Base-by-base conservation (phyloP, 2,113 vertebrate genomes). In the Pygoscelis antarcticus region DNA sequence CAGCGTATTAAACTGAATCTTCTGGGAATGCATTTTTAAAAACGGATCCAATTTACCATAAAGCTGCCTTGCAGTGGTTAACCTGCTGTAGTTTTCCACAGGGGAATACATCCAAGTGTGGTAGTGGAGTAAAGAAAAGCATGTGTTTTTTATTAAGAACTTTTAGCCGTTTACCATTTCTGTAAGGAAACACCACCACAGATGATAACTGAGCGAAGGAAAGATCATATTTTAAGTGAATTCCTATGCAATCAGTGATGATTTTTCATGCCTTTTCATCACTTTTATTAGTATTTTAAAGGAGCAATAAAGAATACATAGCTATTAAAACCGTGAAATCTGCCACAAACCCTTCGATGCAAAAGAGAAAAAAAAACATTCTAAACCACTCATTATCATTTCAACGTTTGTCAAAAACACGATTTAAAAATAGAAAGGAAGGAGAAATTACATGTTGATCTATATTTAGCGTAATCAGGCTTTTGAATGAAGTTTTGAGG, bases 131-230 rank as follows among this genome's bases (percentile, higher is more conserved):
- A 93, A 94, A 96, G 96, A 72, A 95, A 96, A 82, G 74, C 98
- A 98, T 97, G 92, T 98, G 98, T 90, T 98, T 98, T 97, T 96
- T 95, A 98, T 98, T 98, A 98, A 95, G 90, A 86, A 92, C 96
- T 97, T 96, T 93, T 93, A 97, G 96, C 81, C 96, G 96, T 97
- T 97, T 96, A 96, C 96, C 93, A 93, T 98, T 97, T 97, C 87
- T 95, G 97, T 97, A 97, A 96, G 96, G 97, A 96, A 97, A 96
- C 72, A 93, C 97, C 96, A 97, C 79, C 85, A 80, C 82, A 62
- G 68, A 97, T 96, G 96, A 97, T 97, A 97, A 96, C 97, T 95
- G 87, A 75, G 86, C 60, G 96, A 96, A 85, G 89, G 96, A 98
- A 98, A 96, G 95, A 96, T 92, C 77, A 23, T 93, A 90, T 98